Conservation (phyloP, 2,888 invertebrate species). For the Zhengitettix transpicula region DNA sequence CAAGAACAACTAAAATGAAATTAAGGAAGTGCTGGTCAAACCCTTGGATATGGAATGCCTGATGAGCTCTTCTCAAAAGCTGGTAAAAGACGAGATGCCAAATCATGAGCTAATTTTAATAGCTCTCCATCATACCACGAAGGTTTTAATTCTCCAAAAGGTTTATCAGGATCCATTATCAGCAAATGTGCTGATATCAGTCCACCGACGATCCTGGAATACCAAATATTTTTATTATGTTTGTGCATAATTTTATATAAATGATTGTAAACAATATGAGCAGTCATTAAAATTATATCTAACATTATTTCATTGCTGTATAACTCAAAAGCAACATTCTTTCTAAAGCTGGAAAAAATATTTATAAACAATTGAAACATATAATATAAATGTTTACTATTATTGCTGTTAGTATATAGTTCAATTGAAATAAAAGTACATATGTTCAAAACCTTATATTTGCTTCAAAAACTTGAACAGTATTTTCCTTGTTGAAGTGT, state of each 20-base stretch:
- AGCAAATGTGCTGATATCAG: slow-evolving; percentile 43
- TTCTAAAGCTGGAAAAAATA: too few species aligned
- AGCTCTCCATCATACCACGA: slow-evolving; percentile 36
- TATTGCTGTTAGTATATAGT: too few species aligned
- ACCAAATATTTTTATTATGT: background rate
- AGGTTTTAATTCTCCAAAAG: slow-evolving; percentile 32
- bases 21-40: slow-evolving; percentile 9
- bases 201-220: slow-evolving; percentile 33
- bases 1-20: too few species aligned
- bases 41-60: slow-evolving; percentile 35
- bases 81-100: slow-evolving; percentile 36
- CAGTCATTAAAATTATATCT: too few species aligned
- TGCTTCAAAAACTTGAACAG: slow-evolving; percentile 46
- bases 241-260: background rate
- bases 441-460: slow-evolving; percentile 32
- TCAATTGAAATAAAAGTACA: too few species aligned
- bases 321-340: too few species aligned
- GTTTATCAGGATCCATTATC: slow-evolving; percentile 33
- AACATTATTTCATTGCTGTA: too few species aligned
- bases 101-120: slow-evolving; percentile 38
- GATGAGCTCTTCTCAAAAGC: slow-evolving; percentile 41
- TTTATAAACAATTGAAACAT: too few species aligned
- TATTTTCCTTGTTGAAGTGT: slow-evolving; percentile 38
- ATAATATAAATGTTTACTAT: too few species aligned
- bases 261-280: too few species aligned